Percentiles rank a stretch among this genome's conserved stretches.
phyloP scores from a whole-genome alignment of 2,113 vertebrate species.

The Melanotaenia duboulayi region DNA sequence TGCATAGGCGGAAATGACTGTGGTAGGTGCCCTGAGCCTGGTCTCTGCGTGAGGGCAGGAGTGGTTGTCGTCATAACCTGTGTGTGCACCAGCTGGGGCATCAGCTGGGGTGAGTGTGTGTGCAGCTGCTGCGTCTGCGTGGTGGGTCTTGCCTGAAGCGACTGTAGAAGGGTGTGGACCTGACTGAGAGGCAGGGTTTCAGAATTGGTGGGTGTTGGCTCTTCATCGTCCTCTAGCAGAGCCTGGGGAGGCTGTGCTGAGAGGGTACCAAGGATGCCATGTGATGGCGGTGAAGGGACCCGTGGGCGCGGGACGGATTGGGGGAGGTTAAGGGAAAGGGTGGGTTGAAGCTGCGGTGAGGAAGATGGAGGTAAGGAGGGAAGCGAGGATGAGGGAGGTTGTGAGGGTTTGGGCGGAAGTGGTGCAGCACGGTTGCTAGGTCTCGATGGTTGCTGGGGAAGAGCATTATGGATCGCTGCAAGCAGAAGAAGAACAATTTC shows the following conservation, averaged over 20 bases:
- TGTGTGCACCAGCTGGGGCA: conserved; percentile 77
- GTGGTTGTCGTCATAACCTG: conserved; percentile 77
- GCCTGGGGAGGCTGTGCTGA: conserved; percentile 87
- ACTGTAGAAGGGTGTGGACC: conserved; percentile 88
- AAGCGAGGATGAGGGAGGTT: conserved; percentile 73
- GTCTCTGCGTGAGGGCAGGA: conserved; percentile 77
- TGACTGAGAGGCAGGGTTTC: conserved; percentile 81
- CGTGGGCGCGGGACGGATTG: conserved; percentile 79
- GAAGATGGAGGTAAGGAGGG: conserved; percentile 48
- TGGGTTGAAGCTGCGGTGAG: conserved; percentile 52
- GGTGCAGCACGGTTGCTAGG: conserved; percentile 90
- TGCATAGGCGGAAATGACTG: conserved; percentile 46
- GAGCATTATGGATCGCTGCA: conserved; percentile 90
- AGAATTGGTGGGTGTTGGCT: conserved; percentile 72
- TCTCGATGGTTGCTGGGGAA: conserved; percentile 92
- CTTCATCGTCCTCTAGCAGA: conserved; percentile 89
- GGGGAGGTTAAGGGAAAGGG: conserved; percentile 53
- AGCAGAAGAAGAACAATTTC: conserved; percentile 1
- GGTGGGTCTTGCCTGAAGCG: conserved; percentile 74
- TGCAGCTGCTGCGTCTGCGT: conserved; percentile 75
- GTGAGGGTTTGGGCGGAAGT: conserved; percentile 86
- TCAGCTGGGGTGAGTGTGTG: conserved; percentile 84
- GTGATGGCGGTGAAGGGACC: conserved; percentile 62
- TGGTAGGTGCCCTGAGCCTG: conserved; percentile 51
- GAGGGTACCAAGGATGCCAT: conserved; percentile 73